A percentile compares a stretch with the other conserved stretches of the same genome.
Evolutionary conservation across 1,140 invertebrate species (phyloP).

Genomic region (Ooceraea biroi): DNA sequence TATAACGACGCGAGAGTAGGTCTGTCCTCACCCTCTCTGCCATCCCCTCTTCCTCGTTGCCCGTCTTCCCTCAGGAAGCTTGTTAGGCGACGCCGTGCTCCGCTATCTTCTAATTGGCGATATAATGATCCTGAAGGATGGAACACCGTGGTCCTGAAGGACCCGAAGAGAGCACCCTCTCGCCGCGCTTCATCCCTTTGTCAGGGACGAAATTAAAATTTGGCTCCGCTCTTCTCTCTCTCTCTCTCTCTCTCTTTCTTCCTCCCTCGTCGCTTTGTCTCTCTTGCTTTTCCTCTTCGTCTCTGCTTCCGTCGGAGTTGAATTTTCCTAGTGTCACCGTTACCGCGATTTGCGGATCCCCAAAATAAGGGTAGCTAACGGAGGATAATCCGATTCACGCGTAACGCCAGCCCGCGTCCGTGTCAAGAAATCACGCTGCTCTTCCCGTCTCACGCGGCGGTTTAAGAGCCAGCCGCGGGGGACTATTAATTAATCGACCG

Average conservation of each 20-base stretch:
- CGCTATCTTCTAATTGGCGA: conserved; percentile 86
- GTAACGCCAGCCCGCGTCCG: not conserved
- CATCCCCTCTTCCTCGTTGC: not conserved
- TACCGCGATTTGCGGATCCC: not conserved
- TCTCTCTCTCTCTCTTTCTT: conserved; percentile 3
- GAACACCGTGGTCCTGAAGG: conserved; percentile 83
- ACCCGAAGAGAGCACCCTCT: conserved; percentile 78
- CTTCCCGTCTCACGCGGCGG: not conserved
- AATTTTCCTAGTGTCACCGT: not conserved
- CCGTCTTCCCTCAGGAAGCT: conserved; percentile 82
- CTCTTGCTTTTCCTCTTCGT: not conserved
- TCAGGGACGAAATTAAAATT: conserved; percentile 85
- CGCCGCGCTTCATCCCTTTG: conserved; percentile 79
- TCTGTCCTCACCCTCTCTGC: conserved; percentile 71
- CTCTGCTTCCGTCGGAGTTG: not conserved
- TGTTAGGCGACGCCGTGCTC: conserved; percentile 85
- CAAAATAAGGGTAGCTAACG: not conserved
- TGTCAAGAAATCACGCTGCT: conserved; percentile 17
- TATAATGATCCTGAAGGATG: conserved; percentile 87
- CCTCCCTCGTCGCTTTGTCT: not conserved
- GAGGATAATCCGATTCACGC: conserved; percentile 1
- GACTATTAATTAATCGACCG: conserved; percentile 60
- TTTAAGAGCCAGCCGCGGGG: conserved; percentile 30
- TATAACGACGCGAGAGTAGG: conserved; percentile 74
- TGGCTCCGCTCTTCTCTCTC: conserved; percentile 71